Evolutionary conservation across 2,113 vertebrate species (phyloP).

Genomic region (Diadophis punctatus): DNA sequence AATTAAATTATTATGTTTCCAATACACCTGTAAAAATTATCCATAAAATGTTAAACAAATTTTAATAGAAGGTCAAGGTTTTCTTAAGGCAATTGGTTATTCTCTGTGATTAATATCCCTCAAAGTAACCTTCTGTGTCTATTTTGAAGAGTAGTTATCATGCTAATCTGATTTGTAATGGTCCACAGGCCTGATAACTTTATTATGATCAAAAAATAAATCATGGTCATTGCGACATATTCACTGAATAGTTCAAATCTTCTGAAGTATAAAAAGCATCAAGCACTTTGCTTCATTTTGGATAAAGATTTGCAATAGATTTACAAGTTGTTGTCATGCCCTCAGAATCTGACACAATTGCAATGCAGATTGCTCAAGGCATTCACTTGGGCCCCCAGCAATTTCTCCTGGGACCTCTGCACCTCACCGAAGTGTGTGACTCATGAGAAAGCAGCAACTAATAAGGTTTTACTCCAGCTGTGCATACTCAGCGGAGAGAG

Average conservation of each 20-base stretch:
- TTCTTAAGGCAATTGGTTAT: conserved; percentile 21
- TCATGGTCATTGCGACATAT: conserved; percentile 1
- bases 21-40: conserved; percentile 8
- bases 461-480: neutral
- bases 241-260: conserved; percentile 26
- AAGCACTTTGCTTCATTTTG: conserved; percentile 1
- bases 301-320: neutral
- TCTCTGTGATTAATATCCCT: conserved; percentile 29
- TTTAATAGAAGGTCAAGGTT: conserved; percentile 30
- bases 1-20: conserved; percentile 50
- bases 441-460: neutral
- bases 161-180: conserved; percentile 36
- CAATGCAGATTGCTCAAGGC: neutral
- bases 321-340: neutral
- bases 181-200: conserved; percentile 30
- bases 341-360: neutral
- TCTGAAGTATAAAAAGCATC: conserved; percentile 2
- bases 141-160: conserved; percentile 21
- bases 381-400: neutral
- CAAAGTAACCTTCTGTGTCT: conserved; percentile 28
- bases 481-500: neutral
- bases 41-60: conserved; percentile 31
- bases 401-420: neutral
- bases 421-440: neutral
- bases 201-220: conserved; percentile 50